phyloP scores from a whole-genome alignment of 2,888 invertebrate species.

The Tenthredo scrophulariae region DNA sequence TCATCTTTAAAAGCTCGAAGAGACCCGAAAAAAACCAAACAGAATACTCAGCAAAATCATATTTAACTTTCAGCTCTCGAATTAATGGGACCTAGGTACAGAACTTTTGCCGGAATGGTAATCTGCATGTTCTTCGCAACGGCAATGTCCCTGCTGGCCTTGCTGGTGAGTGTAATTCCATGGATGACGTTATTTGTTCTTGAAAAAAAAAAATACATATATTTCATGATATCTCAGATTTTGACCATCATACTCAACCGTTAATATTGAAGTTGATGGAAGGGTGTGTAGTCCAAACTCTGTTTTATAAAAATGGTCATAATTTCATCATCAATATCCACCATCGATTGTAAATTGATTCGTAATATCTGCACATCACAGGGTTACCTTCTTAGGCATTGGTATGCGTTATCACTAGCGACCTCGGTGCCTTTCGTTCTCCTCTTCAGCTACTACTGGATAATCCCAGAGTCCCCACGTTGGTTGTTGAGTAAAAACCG shows the following conservation, averaged over 20 bases:
- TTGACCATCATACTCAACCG: background rate
- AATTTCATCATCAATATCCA: background rate
- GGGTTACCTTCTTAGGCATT: slow-evolving; percentile 82
- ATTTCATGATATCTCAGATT: background rate
- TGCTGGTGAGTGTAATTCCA: slow-evolving; percentile 77
- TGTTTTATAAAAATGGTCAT: background rate
- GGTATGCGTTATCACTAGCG: slow-evolving; percentile 82
- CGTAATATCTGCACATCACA: slow-evolving; percentile 55
- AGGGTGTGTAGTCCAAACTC: too few species aligned
- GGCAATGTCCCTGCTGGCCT: slow-evolving; percentile 83
- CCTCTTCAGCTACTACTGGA: slow-evolving; percentile 83
- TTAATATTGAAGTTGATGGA: too few species aligned
- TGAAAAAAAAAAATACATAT: background rate
- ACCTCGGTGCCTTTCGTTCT: slow-evolving; percentile 83
- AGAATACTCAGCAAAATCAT: background rate
- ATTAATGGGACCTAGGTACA: slow-evolving; percentile 83
- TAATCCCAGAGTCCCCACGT: slow-evolving; percentile 86
- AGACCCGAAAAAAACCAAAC: background rate
- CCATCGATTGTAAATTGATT: background rate
- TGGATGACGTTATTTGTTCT: slow-evolving; percentile 35
- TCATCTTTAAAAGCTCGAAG: background rate
- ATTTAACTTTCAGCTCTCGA: slow-evolving; percentile 78
- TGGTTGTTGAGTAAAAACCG: slow-evolving; percentile 85
- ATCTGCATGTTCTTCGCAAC: slow-evolving; percentile 84
- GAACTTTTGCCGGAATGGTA: slow-evolving; percentile 84